Conservation (phyloP, 2,797 vertebrate species). For the Echeneis naucrates region DNA sequence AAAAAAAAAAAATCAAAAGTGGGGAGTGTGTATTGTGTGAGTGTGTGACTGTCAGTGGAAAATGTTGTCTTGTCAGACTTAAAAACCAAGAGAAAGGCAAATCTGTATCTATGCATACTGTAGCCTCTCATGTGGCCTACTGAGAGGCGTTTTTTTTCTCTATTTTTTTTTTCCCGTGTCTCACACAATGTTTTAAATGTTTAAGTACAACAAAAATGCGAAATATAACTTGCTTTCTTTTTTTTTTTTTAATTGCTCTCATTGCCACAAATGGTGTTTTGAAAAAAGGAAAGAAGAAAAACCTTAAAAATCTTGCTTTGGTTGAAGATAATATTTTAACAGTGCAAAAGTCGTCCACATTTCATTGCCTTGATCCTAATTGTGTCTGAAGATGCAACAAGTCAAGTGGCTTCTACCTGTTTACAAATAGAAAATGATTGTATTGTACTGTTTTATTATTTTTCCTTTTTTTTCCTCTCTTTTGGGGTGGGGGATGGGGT, state of each 20-base stretch:
- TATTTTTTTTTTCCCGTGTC: slow-evolving; percentile 79
- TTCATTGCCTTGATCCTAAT: slow-evolving; percentile 99
- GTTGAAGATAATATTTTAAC: slow-evolving; percentile 86
- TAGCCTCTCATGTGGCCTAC: slow-evolving; percentile 93
- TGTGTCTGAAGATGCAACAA: slow-evolving; percentile 98
- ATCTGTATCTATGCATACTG: slow-evolving; percentile 99
- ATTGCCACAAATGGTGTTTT: slow-evolving; percentile 94
- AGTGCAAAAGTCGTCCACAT: slow-evolving; percentile 97
- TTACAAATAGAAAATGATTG: slow-evolving; percentile 99
- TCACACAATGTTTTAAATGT: slow-evolving; percentile 89
- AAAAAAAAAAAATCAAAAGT: slow-evolving; percentile 65
- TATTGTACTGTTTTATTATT: slow-evolving; percentile 93
- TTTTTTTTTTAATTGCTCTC: slow-evolving; percentile 83
- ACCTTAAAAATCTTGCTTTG: slow-evolving; percentile 68
- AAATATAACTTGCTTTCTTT: slow-evolving; percentile 59
- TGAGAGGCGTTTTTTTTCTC: slow-evolving; percentile 83
- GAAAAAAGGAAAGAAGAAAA: slow-evolving; percentile 77
- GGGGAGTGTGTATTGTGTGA: slow-evolving; percentile 58
- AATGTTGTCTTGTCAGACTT: slow-evolving; percentile 83
- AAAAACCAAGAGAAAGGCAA: slow-evolving; percentile 87
- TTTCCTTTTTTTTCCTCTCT: slow-evolving; percentile 74
- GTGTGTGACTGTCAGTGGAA: slow-evolving; percentile 83
- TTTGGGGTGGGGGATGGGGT: slow-evolving; percentile 68
- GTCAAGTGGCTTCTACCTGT: slow-evolving; percentile 99
- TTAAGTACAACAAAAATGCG: slow-evolving; percentile 71